Evolutionary conservation across 2,797 vertebrate species (phyloP).

Genomic region (Scleropages formosus): DNA sequence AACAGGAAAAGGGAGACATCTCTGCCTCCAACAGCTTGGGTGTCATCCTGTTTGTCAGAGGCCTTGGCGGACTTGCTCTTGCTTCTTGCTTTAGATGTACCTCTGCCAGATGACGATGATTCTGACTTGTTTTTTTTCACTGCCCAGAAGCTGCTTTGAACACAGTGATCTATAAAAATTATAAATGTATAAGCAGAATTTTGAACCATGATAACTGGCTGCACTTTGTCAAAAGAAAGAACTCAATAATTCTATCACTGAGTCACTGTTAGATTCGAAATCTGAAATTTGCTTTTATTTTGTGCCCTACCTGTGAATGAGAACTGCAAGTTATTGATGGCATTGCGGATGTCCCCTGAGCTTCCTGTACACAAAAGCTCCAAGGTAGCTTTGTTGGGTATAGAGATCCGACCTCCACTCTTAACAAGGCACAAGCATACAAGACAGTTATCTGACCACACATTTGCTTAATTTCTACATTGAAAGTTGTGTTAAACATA

Average conservation of each 20-base stretch:
- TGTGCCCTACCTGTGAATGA: constrained; percentile 81
- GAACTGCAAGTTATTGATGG: constrained; percentile 95
- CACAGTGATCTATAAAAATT: constrained; percentile 53
- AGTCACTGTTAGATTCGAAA: too few relatives aligned
- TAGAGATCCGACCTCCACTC: constrained; percentile 67
- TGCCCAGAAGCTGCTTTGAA: constrained; percentile 64
- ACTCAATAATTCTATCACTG: background rate
- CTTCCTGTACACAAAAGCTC: constrained; percentile 84
- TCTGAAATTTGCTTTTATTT: constrained; percentile 27
- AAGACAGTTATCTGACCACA: background rate
- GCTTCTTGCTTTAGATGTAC: constrained; percentile 55
- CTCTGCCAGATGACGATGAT: constrained; percentile 51
- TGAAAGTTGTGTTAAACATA: background rate
- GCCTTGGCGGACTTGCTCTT: constrained; percentile 59
- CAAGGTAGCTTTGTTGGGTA: constrained; percentile 70
- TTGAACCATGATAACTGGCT: background rate
- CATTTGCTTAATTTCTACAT: background rate
- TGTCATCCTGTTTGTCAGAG: constrained; percentile 57
- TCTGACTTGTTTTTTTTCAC: constrained; percentile 60
- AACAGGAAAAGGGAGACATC: constrained; percentile 92
- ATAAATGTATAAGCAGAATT: background rate
- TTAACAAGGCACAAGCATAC: constrained; percentile 47
- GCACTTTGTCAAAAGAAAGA: background rate
- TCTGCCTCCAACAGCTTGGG: constrained; percentile 83
- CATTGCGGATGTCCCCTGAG: constrained; percentile 91